A percentile compares a stretch with the other conserved stretches of the same genome.
These are phyloP conservation scores for Notarius quadriscutis DNA, from an alignment of 2,113 vertebrate species.

Conservation along the genomic window DNA sequence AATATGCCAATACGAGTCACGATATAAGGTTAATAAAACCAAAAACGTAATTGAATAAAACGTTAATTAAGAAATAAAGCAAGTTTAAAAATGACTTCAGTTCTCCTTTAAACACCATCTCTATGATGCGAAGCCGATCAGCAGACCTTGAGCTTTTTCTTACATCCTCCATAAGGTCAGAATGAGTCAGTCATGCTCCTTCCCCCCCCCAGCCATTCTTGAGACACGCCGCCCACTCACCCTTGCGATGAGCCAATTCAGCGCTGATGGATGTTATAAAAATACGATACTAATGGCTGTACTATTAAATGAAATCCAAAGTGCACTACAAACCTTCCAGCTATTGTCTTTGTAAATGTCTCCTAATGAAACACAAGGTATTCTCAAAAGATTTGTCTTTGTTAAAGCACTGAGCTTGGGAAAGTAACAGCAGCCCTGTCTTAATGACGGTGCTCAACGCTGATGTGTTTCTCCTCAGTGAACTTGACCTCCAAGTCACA, in stretches of 20 bases:
- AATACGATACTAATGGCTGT: not conserved
- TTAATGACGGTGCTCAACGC: not conserved
- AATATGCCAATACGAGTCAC: no score
- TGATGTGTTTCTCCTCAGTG: slow-evolving; percentile 22
- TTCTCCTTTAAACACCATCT: not conserved
- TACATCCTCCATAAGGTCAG: not conserved
- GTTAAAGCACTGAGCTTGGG: not conserved
- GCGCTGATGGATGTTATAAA: not conserved
- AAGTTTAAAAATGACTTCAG: no score
- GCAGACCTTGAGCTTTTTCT: not conserved
- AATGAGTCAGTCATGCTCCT: not conserved
- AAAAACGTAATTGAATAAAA: no score
- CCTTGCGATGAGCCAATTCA: not conserved
- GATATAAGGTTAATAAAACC: no score
- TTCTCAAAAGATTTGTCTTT: not conserved
- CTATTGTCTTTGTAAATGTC: not conserved
- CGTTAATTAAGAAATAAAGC: no score
- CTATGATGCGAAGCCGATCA: not conserved
- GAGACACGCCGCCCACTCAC: not conserved
- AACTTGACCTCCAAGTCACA: slow-evolving; percentile 51
- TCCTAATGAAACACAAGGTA: not conserved
- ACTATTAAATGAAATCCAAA: slow-evolving; percentile 2
- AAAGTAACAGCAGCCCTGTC: slow-evolving; percentile 7
- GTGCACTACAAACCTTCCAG: not conserved
- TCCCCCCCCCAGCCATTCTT: not conserved